Evolutionary conservation across 2,113 vertebrate species (phyloP), one percentile per base, ranked within the genome.

Genomic region (Rhegmatorhina hoffmannsi): DNA sequence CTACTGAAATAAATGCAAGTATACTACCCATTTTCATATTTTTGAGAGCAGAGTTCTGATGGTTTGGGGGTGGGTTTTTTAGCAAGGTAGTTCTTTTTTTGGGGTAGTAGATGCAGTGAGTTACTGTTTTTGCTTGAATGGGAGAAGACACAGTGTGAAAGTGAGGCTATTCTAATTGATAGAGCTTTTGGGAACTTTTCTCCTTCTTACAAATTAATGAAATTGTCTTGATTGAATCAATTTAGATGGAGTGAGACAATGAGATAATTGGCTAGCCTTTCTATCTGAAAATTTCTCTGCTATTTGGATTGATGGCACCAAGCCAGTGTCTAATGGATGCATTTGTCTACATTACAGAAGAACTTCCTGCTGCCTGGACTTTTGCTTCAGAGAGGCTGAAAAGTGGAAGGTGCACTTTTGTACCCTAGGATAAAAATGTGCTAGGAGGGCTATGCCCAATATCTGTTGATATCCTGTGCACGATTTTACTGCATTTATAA

Each of bases 171-270:
- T 93, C 78, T 86, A 96, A 95, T 93, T 92, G 80, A 95, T 64
- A 68, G 66, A 90, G 92, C 64, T 81, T 90, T 94, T 80, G 82
- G 73, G 49, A 94, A 92, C 69, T 74, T 86, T 87, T 52, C 34
- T 69, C 38, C 43, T 64, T 90, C 86, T 86, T 43, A 53, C 68
- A 86, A 87, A 96, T 93, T 96, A 95, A 97, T 94, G 63, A 92
- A 90, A 95, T 95, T 94, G 62, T 75, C 80, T 78, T 33, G 76
- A 95, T 94, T 90, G 84, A 95, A 94, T 96, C 79, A 90, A 63
- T 84, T 90, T 74, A 84, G 95, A 87, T 89, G 90, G 80, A 69
- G 17, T 69, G 80, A 90, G 87, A 81, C 75, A 55, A 10, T 81
- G 73, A 84, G 64, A 84, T 95, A 95, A 89, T 87, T 80, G 84